Conservation (phyloP, 2,797 vertebrate species). For the Simalia tracyae region DNA sequence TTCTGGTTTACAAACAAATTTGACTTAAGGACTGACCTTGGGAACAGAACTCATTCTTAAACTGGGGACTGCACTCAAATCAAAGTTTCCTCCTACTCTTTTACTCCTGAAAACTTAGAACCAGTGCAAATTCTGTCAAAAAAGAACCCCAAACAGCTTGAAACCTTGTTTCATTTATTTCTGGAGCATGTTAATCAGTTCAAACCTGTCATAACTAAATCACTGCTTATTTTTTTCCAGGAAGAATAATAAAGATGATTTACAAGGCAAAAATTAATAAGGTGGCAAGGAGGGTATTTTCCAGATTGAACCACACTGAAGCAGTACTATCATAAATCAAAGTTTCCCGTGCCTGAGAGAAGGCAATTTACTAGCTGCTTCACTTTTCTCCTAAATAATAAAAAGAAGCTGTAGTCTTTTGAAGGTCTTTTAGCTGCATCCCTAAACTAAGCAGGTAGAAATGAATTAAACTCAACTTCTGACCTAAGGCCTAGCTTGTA, state of each 20-base stretch:
- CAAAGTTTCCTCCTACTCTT: conserved; percentile 51
- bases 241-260: conserved; percentile 58
- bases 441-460: conserved; percentile 10
- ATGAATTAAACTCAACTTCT: conserved; percentile 46
- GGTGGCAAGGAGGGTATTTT: conserved; percentile 38
- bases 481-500: conserved; percentile 22
- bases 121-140: conserved; percentile 47
- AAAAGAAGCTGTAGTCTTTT: conserved; percentile 41
- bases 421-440: conserved; percentile 42
- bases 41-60: too few species aligned
- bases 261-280: conserved; percentile 56
- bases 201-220: conserved; percentile 57
- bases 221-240: conserved; percentile 56
- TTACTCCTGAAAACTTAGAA: conserved; percentile 53
- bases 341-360: conserved; percentile 46
- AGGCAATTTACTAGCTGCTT: conserved; percentile 49
- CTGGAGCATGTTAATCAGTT: conserved; percentile 63
- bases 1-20: too few species aligned
- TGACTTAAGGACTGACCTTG: too few species aligned
- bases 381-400: conserved; percentile 40
- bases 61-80: conserved; percentile 18
- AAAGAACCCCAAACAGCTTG: conserved; percentile 29
- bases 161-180: conserved; percentile 64
- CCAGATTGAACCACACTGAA: conserved; percentile 46
- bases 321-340: conserved; percentile 37